Evolutionary conservation across 92 coral and sea anemone genomes (phyloP), one percentile per base, ranked within the genome.

Genomic region (Palythoa heliodiscus): DNA sequence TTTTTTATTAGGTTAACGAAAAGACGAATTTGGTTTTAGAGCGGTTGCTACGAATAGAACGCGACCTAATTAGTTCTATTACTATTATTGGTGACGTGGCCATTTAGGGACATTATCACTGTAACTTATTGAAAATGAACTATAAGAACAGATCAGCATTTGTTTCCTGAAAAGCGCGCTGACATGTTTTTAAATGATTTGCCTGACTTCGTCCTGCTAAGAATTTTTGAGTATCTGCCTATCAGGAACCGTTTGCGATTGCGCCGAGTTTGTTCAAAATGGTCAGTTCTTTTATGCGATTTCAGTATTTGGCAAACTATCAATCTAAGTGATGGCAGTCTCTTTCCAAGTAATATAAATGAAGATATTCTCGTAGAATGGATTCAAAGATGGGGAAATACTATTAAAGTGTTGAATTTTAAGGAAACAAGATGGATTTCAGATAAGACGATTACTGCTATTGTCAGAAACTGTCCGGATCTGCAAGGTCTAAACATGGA

Each of bases 291-390:
- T 67, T 86, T 92, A 17, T 73, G 80, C 67, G 98, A 95, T 52
- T 95, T 93, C 72, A 94, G 95, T 83, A 79, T 95, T 50, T 95
- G 98, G 98, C 88, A 87, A 50, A 77, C 75, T 2, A 92, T 95
- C 77, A 88, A 91, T 71, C 70, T 94, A n/a, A 89, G 85, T 60
- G 92, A 91, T 43, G 92, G 89, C 37, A 61, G 84, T 22, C 40
- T 66, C 12, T 43, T 95, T 3, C 82, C 93, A 7, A 86, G 82
- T 57, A 69, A 54, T 38, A 61, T 90, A 0, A 88, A 87, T 52
- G 87, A 87, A 40, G 80, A 83, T 10, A 89, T 82, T 67, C 88
- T 95, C 1, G 86, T 73, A 48, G 86, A 75, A 68, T 95, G 98
- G 98, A 88, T 90, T 24, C 71, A 50, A 16, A 71, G 91, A 40